Evolutionary conservation across 2,888 invertebrate species (phyloP), one percentile per base, ranked within the genome.

Genomic region (Acrobeloides nanus): DNA sequence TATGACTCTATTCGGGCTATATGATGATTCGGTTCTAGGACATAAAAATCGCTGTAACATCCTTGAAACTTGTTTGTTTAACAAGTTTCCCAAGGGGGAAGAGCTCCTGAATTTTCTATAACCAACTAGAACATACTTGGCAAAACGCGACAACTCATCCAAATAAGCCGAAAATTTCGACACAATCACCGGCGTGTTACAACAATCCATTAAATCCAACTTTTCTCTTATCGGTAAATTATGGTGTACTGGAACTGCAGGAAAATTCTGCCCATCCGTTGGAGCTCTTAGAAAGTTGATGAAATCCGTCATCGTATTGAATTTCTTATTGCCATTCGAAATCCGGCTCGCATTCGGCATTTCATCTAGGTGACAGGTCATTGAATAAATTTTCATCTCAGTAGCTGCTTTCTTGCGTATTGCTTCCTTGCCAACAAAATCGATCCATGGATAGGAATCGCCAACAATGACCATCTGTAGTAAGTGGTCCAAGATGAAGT

Each of bases 401-500:
- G 15, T 18, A 10, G 20, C 20, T 1, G 50, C 25, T 5, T 15
- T 21, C 4, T 37, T 8, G 4, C 23, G 3, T 3, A 68, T 34
- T 10, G 20, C 45, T 4, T 53, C 46, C 29, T 61, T 42, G 40
- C 65, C 57, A 17, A 70, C 55, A 38, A 60, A 66, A 39, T 70
- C 68, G 27, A 58, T 31, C 70, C 70, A 70, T 8, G 56, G 25
- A 23, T 61, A 46, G 40, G 10, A 18, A 23, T 61, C 58, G 10
- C 49, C 49, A 12, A 62, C 47, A 7, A 66, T 40, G 26, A 64
- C 57, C 42, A 66, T 49, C 38, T 70, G 70, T 12, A 70, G 54
- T 18, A 70, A 55, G 38, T 67, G 68, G 46, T 70, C 70, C 21
- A 68, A 41, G 17, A 61, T 58, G 38, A 70, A 55, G 8, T 54